phyloP scores from a whole-genome alignment of 2,797 vertebrate genomes.

The Sparidentex hasta region DNA sequence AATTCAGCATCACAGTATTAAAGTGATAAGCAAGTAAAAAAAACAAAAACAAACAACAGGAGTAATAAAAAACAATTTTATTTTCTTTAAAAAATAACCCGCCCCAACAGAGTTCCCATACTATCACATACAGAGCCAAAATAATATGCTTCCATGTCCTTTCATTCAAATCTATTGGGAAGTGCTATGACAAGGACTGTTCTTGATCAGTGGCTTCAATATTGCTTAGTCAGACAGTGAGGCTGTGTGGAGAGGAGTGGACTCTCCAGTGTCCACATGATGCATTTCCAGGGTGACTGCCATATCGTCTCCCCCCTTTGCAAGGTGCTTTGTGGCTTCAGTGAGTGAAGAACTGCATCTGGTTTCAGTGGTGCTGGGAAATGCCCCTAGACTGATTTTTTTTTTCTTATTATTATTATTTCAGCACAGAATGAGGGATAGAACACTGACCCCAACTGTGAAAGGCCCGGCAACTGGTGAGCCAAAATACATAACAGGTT shows the following conservation, averaged over 20 bases:
- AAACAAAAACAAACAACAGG: conserved; percentile 22
- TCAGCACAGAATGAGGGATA: conserved; percentile 69
- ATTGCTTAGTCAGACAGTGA: conserved; percentile 88
- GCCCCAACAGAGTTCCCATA: conserved; percentile 86
- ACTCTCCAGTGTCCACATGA: conserved; percentile 76
- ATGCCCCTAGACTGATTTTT: conserved; percentile 66
- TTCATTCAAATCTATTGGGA: conserved; percentile 86
- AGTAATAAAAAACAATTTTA: conserved; percentile 89
- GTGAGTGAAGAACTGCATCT: conserved; percentile 87
- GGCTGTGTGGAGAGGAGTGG: conserved; percentile 78
- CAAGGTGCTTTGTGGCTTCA: conserved; percentile 86
- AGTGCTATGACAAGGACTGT: conserved; percentile 88
- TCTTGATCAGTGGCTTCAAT: conserved; percentile 87
- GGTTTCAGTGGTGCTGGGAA: conserved; percentile 78
- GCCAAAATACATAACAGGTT: conserved; percentile 84
- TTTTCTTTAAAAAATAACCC: conserved; percentile 91
- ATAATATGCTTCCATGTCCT: conserved; percentile 83
- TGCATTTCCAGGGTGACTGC: conserved; percentile 76
- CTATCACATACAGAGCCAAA: conserved; percentile 88
- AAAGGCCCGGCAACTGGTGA: conserved; percentile 76
- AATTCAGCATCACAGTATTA: background rate
- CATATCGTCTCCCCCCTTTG: conserved; percentile 70
- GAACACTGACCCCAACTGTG: conserved; percentile 73
- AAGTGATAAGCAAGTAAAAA: background rate
- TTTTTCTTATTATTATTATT: conserved; percentile 39